These are phyloP conservation scores for Hydractinia symbiolongicarpus DNA, from an alignment of 30 jellyfish, hydroid and myxozoan species.

Conservation along the genomic window DNA sequence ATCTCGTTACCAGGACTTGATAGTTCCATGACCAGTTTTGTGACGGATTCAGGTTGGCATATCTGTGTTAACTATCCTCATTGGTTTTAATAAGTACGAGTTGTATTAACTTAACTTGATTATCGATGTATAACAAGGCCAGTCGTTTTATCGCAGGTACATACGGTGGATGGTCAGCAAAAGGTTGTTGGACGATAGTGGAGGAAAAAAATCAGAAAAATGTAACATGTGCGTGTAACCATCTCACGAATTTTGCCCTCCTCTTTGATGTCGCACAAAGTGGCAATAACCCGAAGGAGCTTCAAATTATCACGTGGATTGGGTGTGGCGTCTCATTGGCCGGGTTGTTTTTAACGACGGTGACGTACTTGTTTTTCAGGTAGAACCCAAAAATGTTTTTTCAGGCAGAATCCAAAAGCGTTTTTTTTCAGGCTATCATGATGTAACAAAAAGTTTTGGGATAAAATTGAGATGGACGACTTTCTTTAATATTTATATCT, in stretches of 20 bases:
- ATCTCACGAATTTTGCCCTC: constrained; percentile 42
- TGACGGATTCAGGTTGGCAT: too few species aligned
- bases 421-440: too few species aligned
- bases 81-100: too few species aligned
- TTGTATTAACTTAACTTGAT: too few species aligned
- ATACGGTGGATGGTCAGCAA: constrained; percentile 4
- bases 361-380: constrained; percentile 29
- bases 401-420: constrained; percentile 16
- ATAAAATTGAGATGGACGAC: too few species aligned
- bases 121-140: too few species aligned
- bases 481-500: too few species aligned
- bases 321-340: constrained; percentile 50
- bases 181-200: constrained; percentile 16
- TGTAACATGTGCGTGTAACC: constrained; percentile 25
- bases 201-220: background rate
- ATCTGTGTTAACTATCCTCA: too few species aligned
- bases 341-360: constrained; percentile 24
- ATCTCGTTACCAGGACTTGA: too few species aligned
- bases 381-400: background rate
- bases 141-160: too few species aligned
- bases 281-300: constrained; percentile 28
- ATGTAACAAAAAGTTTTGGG: too few species aligned
- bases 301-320: constrained; percentile 34
- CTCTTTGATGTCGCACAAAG: constrained; percentile 31
- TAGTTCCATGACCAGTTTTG: too few species aligned